phyloP scores from a whole-genome alignment of 2,113 vertebrate species.

The Nannobrachium achirus region DNA sequence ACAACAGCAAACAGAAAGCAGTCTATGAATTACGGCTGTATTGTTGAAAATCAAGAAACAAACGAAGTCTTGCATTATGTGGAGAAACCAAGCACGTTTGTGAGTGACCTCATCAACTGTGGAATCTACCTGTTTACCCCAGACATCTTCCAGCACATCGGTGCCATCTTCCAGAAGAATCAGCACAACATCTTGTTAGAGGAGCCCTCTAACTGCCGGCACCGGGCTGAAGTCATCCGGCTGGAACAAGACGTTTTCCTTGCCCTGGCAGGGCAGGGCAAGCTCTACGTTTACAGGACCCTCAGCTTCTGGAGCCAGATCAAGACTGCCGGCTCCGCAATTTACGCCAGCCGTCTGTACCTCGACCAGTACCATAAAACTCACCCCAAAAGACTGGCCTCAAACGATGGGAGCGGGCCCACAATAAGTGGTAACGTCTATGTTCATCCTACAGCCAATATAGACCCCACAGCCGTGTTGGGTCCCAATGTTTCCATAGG shows the following conservation, averaged over 20 bases:
- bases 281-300: conserved; percentile 93
- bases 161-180: conserved; percentile 90
- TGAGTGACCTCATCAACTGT: conserved; percentile 98
- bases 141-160: conserved; percentile 93
- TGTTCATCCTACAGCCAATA: conserved; percentile 91
- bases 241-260: conserved; percentile 98
- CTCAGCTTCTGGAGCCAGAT: conserved; percentile 98
- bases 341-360: conserved; percentile 96
- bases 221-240: conserved; percentile 92
- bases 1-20: conserved; percentile 97
- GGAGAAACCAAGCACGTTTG: conserved; percentile 96
- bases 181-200: conserved; percentile 89
- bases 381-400: conserved; percentile 90
- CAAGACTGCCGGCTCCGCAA: conserved; percentile 97
- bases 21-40: conserved; percentile 96
- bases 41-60: conserved; percentile 88
- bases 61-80: conserved; percentile 97
- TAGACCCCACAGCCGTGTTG: conserved; percentile 89
- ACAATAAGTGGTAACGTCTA: conserved; percentile 92
- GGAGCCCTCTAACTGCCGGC: conserved; percentile 90
- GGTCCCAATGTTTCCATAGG: conserved; percentile 97
- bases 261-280: conserved; percentile 86
- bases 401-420: conserved; percentile 81
- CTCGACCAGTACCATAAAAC: conserved; percentile 89
- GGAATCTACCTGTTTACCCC: conserved; percentile 97